Base-by-base conservation (phyloP, 2,797 vertebrate genomes). In the Periparus ater region DNA sequence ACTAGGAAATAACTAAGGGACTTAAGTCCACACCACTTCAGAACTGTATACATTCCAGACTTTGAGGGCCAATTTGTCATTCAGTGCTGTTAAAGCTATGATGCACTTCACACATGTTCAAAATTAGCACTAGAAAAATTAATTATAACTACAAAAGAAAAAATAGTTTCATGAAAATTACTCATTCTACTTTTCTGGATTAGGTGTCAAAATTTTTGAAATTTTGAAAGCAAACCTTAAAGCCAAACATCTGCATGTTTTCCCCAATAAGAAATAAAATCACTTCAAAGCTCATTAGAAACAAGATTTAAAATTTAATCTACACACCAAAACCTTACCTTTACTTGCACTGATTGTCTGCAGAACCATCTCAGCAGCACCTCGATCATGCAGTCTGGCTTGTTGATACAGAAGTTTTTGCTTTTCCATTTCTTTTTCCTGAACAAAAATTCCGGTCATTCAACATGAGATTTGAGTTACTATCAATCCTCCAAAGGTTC, bases 341-440 rank as follows among this genome's bases (percentile, higher is more conserved):
- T 99, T 99, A 96, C 99, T 99, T 66, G 99, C 99, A 20, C 99
- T 99, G 96, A 99, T 98, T 11, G 99, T 99, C 94, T 99, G 99
- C 11, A 99, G 98, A 44, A 99, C 99, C 99, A 99, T 99, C 96
- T 99, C 99, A 1, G 99, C 99, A 45, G 99, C 99, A 20, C 99
- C 99, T 0, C 99, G 98, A 91, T 99, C 99, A 6, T 99, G 99
- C 6, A 99, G 97, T 77, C 99, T 98, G 84, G 99, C 99, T 98
- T 99, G 99, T 88, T 99, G 99, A 96, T 99, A 99, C 13, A 99
- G 96, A 85, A 99, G 97, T 96, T 99, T 99, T 96, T 99, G 99
- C 92, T 99, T 99, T 97, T 99, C 99, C 99, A 99, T 99, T 97
- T 99, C 99, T 63, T 99, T 99, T 96, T 99, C 99, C 99, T 99